These are phyloP conservation scores for Spinus pinus DNA, from an alignment of 2,797 vertebrate species.

Conservation along the genomic window DNA sequence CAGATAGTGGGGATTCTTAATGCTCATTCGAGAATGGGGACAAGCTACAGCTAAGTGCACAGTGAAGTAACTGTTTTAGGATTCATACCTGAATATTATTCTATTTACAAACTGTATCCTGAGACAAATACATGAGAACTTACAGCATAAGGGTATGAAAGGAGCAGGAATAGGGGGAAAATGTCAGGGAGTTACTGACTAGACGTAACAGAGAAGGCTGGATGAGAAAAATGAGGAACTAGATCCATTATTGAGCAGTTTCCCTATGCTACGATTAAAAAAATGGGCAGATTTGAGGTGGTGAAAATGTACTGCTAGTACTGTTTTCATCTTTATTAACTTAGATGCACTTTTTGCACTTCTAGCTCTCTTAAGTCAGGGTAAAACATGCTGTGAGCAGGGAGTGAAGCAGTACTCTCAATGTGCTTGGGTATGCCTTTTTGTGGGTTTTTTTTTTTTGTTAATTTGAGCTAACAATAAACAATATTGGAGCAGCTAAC, in stretches of 20 bases:
- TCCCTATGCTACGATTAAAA: background rate
- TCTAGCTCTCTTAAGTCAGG: background rate
- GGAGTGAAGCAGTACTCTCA: background rate
- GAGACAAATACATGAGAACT: background rate
- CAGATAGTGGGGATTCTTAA: background rate
- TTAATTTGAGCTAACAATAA: background rate
- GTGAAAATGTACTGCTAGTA: background rate
- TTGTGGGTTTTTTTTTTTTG: background rate
- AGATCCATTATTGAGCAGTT: background rate
- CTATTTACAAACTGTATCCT: background rate
- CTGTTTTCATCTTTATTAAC: background rate
- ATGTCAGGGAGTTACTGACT: background rate
- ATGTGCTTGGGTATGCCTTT: background rate
- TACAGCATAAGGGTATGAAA: background rate
- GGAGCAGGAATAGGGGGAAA: background rate
- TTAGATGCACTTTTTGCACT: background rate
- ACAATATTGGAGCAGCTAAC: background rate
- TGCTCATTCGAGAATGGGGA: rapidly evolving
- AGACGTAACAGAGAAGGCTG: background rate
- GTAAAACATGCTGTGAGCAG: background rate
- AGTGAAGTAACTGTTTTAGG: background rate
- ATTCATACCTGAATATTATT: background rate
- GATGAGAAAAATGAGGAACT: background rate
- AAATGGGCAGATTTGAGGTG: background rate
- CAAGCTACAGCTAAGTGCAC: background rate